Conservation (phyloP, 2,797 vertebrate genomes). For the Apogon talboti region DNA sequence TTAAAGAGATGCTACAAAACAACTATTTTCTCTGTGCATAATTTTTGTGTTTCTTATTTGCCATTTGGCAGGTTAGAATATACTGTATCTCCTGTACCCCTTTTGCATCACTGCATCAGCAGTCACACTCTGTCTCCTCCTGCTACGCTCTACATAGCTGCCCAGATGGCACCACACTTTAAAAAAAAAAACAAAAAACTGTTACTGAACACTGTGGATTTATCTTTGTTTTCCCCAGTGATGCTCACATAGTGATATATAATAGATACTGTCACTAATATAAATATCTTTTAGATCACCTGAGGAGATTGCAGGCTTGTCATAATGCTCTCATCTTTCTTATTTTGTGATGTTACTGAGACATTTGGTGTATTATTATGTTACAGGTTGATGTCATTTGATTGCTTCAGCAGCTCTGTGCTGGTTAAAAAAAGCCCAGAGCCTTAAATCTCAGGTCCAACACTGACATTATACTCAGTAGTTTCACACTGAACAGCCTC, state of each 20-base stretch:
- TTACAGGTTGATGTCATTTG: constrained; percentile 14
- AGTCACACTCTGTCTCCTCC: neutral
- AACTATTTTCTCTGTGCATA: neutral
- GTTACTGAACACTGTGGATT: neutral
- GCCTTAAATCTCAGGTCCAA: constrained; percentile 6
- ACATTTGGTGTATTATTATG: neutral
- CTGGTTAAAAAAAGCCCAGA: neutral
- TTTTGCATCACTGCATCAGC: constrained; percentile 16
- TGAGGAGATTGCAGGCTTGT: neutral
- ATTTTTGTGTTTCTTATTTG: neutral
- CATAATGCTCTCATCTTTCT: neutral
- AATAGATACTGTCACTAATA: neutral
- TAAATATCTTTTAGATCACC: neutral
- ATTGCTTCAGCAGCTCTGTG: neutral
- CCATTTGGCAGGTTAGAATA: neutral
- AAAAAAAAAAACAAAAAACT: neutral
- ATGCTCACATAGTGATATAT: neutral
- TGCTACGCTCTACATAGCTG: neutral
- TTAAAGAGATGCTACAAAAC: neutral
- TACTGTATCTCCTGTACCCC: neutral
- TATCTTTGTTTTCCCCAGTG: constrained; percentile 2
- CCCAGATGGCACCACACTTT: constrained; percentile 7
- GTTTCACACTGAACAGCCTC: constrained; percentile 13
- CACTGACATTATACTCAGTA: neutral
- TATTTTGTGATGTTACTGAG: neutral